Percentiles rank a stretch among this genome's conserved stretches.
Evolutionary conservation across 2,113 vertebrate genomes (phyloP).

Genomic region (Lampris megalopsis): DNA sequence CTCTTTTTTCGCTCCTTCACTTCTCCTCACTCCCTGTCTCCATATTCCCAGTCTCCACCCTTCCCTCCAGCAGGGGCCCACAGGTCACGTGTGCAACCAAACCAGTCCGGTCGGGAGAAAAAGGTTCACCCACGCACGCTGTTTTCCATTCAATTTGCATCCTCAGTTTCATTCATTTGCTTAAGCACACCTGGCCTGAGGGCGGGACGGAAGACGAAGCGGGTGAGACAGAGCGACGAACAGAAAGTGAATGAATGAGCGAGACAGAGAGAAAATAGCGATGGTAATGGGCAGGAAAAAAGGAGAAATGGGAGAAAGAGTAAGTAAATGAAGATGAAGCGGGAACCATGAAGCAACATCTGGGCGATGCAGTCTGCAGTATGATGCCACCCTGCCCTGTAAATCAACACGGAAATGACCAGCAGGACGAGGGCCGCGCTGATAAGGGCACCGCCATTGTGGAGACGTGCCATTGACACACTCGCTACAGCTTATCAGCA

Average conservation of each 20-base stretch:
- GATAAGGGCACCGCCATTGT: slow-evolving; percentile 16
- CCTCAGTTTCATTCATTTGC: slow-evolving; percentile 73
- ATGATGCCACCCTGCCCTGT: neutral
- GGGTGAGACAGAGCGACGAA: neutral
- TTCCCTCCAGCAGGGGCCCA: slow-evolving; percentile 5
- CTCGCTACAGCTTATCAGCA: neutral
- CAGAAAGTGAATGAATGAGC: neutral
- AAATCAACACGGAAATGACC: slow-evolving; percentile 41
- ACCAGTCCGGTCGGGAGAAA: slow-evolving; percentile 12
- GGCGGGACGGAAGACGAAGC: neutral
- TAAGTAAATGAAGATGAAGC: too few species aligned
- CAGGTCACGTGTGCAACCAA: neutral
- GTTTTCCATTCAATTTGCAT: slow-evolving; percentile 77
- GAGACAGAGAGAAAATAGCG: neutral
- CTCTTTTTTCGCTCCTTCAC: slow-evolving; percentile 42
- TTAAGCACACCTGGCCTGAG: slow-evolving; percentile 47
- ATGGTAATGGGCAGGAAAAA: slow-evolving; percentile 7
- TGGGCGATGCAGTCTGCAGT: too few species aligned
- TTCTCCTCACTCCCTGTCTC: slow-evolving; percentile 3
- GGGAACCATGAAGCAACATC: too few species aligned
- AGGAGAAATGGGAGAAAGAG: neutral
- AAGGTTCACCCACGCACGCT: slow-evolving; percentile 15
- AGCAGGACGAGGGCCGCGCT: neutral
- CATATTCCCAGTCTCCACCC: slow-evolving; percentile 20
- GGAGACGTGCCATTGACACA: slow-evolving; percentile 5